Conservation (phyloP, 2,797 vertebrate genomes). For the Cuculus canorus region DNA sequence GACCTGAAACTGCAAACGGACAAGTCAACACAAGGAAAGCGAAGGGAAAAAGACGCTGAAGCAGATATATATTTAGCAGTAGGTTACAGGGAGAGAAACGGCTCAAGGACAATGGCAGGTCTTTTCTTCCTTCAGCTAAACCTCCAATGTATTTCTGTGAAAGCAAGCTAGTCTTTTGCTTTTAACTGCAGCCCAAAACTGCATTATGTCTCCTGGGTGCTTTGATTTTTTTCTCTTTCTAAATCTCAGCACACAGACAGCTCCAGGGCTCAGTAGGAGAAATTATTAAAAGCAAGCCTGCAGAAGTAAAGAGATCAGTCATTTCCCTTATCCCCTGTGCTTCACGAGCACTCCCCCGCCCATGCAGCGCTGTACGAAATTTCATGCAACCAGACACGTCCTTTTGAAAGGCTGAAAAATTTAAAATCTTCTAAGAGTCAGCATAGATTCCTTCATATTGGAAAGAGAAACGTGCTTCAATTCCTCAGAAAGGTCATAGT, state of each 20-base stretch:
- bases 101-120: conserved; percentile 63
- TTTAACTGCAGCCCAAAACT: conserved; percentile 63
- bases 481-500: conserved; percentile 28
- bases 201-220: conserved; percentile 43
- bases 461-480: background rate
- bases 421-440: conserved; percentile 1
- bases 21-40: conserved; percentile 9
- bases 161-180: conserved; percentile 50
- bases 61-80: conserved; percentile 64
- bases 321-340: conserved; percentile 1
- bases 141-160: conserved; percentile 42
- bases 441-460: background rate
- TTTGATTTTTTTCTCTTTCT: conserved; percentile 62
- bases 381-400: conserved; percentile 8
- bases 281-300: conserved; percentile 66
- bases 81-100: conserved; percentile 53
- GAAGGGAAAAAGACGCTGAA: conserved; percentile 42
- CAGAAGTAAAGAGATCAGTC: conserved; percentile 64
- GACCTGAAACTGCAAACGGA: conserved; percentile 58
- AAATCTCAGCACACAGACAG: conserved; percentile 50
- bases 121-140: conserved; percentile 56
- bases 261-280: conserved; percentile 59
- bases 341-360: background rate
- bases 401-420: conserved; percentile 36
- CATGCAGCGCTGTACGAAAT: conserved; percentile 4